A percentile compares a stretch with the other conserved stretches of the same genome.
Conservation (phyloP, 2,888 invertebrate genomes). For the Polia nebulosa region DNA sequence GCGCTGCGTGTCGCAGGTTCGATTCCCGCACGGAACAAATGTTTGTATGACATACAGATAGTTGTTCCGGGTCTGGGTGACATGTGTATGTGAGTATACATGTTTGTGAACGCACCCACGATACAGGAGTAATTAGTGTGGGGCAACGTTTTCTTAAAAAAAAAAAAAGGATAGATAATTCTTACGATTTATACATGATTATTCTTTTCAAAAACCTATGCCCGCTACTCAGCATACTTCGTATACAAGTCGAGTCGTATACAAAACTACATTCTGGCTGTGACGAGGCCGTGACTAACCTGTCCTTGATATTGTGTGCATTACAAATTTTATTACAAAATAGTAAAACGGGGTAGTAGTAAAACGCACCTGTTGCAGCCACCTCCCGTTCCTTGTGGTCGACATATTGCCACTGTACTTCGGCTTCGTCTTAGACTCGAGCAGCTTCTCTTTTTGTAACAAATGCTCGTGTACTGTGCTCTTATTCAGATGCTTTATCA, state of each 20-base stretch:
- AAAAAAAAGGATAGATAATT: too few relatives aligned
- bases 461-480: constrained; percentile 82
- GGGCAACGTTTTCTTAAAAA: too few relatives aligned
- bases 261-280: not conserved
- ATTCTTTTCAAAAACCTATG: too few relatives aligned
- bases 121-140: too few relatives aligned
- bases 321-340: constrained; percentile 3
- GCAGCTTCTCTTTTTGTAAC: constrained; percentile 77
- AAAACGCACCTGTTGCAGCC: constrained; percentile 80
- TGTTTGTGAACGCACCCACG: too few relatives aligned
- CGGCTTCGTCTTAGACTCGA: constrained; percentile 76
- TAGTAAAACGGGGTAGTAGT: constrained; percentile 43
- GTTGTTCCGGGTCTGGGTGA: too few relatives aligned
- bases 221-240: too few relatives aligned
- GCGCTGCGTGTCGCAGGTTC: too few relatives aligned
- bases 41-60: too few relatives aligned
- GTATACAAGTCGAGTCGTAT: not conserved
- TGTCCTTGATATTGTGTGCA: not conserved
- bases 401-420: constrained; percentile 77
- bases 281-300: not conserved
- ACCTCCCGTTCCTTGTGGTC: constrained; percentile 79
- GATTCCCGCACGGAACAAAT: too few relatives aligned
- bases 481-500: constrained; percentile 85
- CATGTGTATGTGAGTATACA: too few relatives aligned
- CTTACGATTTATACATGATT: too few relatives aligned